Evolutionary conservation across 2,888 invertebrate species (phyloP).

Genomic region (Caenorhabditis sp.): DNA sequence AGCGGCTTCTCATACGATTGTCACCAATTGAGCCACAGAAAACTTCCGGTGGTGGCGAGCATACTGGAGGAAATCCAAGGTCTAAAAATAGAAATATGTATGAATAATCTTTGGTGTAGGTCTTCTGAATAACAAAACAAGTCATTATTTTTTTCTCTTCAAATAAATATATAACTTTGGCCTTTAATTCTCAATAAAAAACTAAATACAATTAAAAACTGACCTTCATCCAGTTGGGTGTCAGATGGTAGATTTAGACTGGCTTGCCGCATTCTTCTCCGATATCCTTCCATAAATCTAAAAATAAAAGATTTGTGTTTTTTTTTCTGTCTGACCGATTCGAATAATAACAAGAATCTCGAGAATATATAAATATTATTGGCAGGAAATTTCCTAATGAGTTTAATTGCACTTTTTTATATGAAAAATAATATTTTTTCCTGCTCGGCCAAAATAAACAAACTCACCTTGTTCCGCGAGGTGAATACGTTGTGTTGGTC

Average conservation of each 20-base stretch:
- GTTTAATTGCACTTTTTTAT: not conserved
- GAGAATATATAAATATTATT: no score
- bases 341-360: no score
- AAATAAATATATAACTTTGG: not conserved
- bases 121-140: no score
- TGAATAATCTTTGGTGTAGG: no score
- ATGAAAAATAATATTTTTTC: not conserved
- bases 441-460: not conserved
- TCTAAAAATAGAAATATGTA: no score
- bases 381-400: not conserved
- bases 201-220: no score
- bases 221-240: constrained; percentile 22
- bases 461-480: constrained; percentile 27
- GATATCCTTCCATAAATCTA: constrained; percentile 41
- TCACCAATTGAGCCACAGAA: constrained; percentile 33
- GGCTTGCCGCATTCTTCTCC: constrained; percentile 35
- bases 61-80: constrained; percentile 49
- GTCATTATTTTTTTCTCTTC: no score
- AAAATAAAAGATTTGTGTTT: no score
- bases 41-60: constrained; percentile 49
- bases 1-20: constrained; percentile 36
- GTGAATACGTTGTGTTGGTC: constrained; percentile 13
- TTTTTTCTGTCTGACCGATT: no score
- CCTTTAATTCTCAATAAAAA: not conserved
- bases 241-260: constrained; percentile 40